Base-by-base conservation (phyloP, 2,113 vertebrate species). In the Rhinichthys klamathensis region DNA sequence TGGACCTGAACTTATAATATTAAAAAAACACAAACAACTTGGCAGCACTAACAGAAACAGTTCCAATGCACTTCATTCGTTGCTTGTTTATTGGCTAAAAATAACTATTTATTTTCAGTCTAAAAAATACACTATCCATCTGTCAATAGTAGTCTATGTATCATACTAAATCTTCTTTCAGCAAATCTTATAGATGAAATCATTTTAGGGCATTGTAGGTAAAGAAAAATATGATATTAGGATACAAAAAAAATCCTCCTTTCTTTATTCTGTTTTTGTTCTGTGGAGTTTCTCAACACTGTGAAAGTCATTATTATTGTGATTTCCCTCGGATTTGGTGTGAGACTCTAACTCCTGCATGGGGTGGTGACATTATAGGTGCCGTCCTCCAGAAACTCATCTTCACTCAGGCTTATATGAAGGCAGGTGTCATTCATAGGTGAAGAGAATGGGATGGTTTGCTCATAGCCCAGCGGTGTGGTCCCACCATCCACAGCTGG, bases 391-490 rank as follows among this genome's bases (percentile, higher is more conserved):
- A 94, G 91, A 85, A 96, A 87, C 91, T 96, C 95, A 3, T 96
- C 96, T 80, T 97, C 96, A 0, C 96, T 97, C 87, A 97, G 94
- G 75, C 96, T 96, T 92, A 96, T 97, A 87, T 96, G 96, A 81
- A 97, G 92, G 89, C 95, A 93, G 54, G 96, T 97, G 13, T 96
- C 92, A 0, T 96, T 92, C 2, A 92, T 38, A 0, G 92, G 90
- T 2, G 90, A 90, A 35, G 91, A 93, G 89, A 95, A 93, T 25
- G 94, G 92, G 78, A 90, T 81, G 0, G 86, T 85, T 74, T 77
- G 86, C 76, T 93, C 91, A 11, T 58, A 88, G 87, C 88, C 84
- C 69, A 3, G 85, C 54, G 89, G 79, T 1, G 46, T 89, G 46
- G 74, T 86, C 30, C 32, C 88, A 41, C 51, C 60, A 88, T 44